These are phyloP conservation scores for Microctonus brassicae DNA, from an alignment of 2,888 invertebrate genomes.

Conservation along the genomic window DNA sequence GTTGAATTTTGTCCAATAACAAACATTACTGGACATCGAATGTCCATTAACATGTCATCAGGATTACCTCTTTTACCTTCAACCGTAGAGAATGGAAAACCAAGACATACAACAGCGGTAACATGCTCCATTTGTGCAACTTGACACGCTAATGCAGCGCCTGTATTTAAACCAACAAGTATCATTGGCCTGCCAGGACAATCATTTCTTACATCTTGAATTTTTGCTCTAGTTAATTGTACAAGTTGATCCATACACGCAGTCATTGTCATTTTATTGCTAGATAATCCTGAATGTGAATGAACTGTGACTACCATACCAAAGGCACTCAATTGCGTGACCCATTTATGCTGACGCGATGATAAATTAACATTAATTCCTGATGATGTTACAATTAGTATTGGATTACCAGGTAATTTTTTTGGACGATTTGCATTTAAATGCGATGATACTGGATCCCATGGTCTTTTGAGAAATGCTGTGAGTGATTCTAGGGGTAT, in stretches of 20 bases:
- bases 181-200: constrained; percentile 80
- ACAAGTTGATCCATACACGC: constrained; percentile 77
- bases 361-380: constrained; percentile 68
- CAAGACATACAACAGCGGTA: constrained; percentile 81
- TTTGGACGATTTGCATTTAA: constrained; percentile 75
- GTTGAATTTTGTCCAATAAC: constrained; percentile 83
- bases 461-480: constrained; percentile 77
- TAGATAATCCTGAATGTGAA: constrained; percentile 70
- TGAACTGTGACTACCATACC: constrained; percentile 78
- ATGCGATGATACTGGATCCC: constrained; percentile 79
- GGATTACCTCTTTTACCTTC: constrained; percentile 82
- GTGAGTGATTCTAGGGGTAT: constrained; percentile 76
- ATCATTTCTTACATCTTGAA: constrained; percentile 78
- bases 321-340: constrained; percentile 76
- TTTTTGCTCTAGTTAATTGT: constrained; percentile 77
- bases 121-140: constrained; percentile 81
- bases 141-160: constrained; percentile 82
- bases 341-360: constrained; percentile 79
- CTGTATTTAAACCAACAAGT: constrained; percentile 83
- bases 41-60: constrained; percentile 81
- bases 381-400: constrained; percentile 77
- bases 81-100: constrained; percentile 81
- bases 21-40: constrained; percentile 82
- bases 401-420: constrained; percentile 79
- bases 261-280: constrained; percentile 70